A percentile compares a stretch with the other conserved stretches of the same genome.
Conservation (phyloP, 35 echinoderm and acorn worm genomes). For the Hemicentrotus pulcherrimus region DNA sequence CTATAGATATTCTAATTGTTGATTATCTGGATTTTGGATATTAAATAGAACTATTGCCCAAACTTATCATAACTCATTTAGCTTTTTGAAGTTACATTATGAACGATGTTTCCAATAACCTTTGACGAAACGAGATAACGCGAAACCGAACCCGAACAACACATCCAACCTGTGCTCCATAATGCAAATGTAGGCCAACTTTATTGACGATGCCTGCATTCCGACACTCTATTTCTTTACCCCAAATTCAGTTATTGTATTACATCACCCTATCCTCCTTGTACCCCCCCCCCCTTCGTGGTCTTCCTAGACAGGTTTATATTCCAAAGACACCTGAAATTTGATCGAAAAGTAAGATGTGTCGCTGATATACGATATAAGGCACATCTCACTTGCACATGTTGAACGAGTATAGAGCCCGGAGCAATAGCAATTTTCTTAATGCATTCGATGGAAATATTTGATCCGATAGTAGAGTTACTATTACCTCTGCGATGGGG, state of each 20-base stretch:
- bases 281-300: background rate
- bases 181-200: background rate
- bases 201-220: background rate
- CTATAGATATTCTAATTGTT: no score
- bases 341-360: background rate
- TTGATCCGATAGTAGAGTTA: constrained; percentile 1
- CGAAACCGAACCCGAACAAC: background rate
- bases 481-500: background rate
- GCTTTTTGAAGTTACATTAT: no score
- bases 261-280: background rate
- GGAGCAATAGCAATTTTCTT: constrained; percentile 11
- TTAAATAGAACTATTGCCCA: no score
- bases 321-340: background rate
- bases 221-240: background rate
- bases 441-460: constrained; percentile 13
- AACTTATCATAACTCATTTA: no score
- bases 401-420: background rate
- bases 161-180: background rate
- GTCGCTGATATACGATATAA: background rate
- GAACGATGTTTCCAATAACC: no score
- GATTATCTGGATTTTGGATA: no score
- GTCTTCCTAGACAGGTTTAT: background rate
- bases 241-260: background rate
- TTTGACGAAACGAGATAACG: no score
- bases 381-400: background rate